Percentiles rank a stretch among this genome's conserved stretches.
phyloP scores from a whole-genome alignment of 1,140 invertebrate species.

The Macrotrachela quadricornifera region DNA sequence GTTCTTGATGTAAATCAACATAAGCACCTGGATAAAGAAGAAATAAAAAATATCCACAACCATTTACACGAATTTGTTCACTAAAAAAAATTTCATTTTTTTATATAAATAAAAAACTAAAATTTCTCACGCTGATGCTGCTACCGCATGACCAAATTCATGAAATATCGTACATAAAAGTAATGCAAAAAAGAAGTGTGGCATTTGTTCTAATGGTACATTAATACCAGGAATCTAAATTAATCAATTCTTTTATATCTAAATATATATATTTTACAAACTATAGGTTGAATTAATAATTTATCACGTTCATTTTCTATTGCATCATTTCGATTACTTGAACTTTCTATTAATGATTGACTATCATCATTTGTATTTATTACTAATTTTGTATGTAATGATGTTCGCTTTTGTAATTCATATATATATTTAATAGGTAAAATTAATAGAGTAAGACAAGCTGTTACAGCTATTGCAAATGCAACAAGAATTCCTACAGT shows the following conservation, averaged over 20 bases:
- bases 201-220: conserved; percentile 59
- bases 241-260: neutral
- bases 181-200: conserved; percentile 60
- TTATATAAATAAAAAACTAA: neutral
- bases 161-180: conserved; percentile 62
- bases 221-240: conserved; percentile 53
- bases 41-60: conserved; percentile 35
- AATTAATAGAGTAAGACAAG: no score
- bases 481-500: no score
- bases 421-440: no score
- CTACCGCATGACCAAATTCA: conserved; percentile 70
- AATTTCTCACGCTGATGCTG: conserved; percentile 38
- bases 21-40: conserved; percentile 35
- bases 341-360: no score
- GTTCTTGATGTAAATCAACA: conserved; percentile 32
- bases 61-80: conserved; percentile 34
- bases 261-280: no score
- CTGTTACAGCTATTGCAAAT: no score
- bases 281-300: no score
- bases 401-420: no score
- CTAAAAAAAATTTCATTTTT: conserved; percentile 12
- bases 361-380: no score
- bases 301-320: no score
- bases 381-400: no score
- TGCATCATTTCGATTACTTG: no score